A percentile compares a stretch with the other conserved stretches of the same genome.
Evolutionary conservation across 2,113 vertebrate species (phyloP).

Genomic region (Saguinus midas): DNA sequence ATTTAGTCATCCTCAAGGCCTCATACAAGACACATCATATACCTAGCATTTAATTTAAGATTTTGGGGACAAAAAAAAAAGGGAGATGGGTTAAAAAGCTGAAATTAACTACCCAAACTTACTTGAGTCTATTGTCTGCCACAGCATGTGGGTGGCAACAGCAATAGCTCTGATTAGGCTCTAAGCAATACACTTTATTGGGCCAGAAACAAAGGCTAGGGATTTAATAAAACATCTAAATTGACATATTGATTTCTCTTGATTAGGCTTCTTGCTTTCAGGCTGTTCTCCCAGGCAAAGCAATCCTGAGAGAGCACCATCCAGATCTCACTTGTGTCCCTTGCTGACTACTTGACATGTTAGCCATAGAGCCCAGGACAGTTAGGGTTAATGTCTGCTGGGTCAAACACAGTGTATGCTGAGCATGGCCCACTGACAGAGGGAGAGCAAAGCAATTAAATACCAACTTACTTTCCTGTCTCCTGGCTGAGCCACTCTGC

Average conservation of each 20-base stretch:
- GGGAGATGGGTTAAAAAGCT: not conserved
- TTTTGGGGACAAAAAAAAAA: not conserved
- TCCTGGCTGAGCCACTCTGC: not conserved
- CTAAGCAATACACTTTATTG: not conserved
- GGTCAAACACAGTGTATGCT: constrained; percentile 46
- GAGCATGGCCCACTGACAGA: not conserved
- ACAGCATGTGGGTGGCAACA: not conserved
- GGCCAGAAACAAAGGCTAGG: not conserved
- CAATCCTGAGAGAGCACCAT: not conserved
- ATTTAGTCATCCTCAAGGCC: not conserved
- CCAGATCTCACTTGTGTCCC: not conserved
- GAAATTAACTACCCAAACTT: not conserved
- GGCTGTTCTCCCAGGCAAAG: not conserved
- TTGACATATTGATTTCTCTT: not conserved
- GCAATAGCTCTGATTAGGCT: constrained; percentile 22
- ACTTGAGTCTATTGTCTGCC: not conserved
- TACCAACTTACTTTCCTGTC: not conserved
- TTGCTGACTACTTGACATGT: not conserved
- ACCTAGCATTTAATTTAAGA: constrained; percentile 3
- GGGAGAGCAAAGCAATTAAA: not conserved
- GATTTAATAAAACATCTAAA: constrained; percentile 47
- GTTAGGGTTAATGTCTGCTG: constrained; percentile 43
- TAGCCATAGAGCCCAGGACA: not conserved
- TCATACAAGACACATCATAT: not conserved
- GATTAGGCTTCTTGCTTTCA: constrained; percentile 41